Conservation (phyloP, 1,140 invertebrate genomes). For the Aphelinus certus region DNA sequence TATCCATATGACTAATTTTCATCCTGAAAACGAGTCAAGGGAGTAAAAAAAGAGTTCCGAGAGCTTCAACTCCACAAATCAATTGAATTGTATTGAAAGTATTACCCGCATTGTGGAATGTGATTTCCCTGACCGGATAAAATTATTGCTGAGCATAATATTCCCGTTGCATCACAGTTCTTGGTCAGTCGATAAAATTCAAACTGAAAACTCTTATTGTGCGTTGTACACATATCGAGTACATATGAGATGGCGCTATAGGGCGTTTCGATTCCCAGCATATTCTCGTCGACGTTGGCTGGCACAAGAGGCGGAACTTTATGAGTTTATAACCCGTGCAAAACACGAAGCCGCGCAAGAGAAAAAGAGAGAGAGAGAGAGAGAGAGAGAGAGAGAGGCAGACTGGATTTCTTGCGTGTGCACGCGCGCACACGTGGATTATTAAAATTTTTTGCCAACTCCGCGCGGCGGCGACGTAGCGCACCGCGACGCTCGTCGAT, state of each 20-base stretch:
- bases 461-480: background rate
- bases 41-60: too few species aligned
- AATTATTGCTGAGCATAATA: too few species aligned
- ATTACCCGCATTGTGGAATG: too few species aligned
- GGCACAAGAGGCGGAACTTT: slow-evolving; percentile 8
- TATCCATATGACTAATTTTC: too few species aligned
- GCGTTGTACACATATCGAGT: background rate
- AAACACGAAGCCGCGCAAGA: background rate
- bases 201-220: background rate
- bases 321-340: slow-evolving; percentile 15
- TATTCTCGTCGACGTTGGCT: background rate
- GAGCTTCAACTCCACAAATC: too few species aligned
- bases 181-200: too few species aligned
- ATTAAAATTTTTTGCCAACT: slow-evolving; percentile 14
- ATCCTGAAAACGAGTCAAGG: too few species aligned
- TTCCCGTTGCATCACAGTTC: too few species aligned
- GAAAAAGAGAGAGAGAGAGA: background rate
- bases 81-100: too few species aligned
- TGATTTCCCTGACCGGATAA: too few species aligned
- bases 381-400: background rate
- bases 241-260: background rate
- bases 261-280: slow-evolving; percentile 8
- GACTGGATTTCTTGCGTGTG: background rate
- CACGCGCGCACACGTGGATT: background rate
- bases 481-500: background rate